Evolutionary conservation across 2,888 invertebrate genomes (phyloP).

Genomic region (Cloeon dipterum): DNA sequence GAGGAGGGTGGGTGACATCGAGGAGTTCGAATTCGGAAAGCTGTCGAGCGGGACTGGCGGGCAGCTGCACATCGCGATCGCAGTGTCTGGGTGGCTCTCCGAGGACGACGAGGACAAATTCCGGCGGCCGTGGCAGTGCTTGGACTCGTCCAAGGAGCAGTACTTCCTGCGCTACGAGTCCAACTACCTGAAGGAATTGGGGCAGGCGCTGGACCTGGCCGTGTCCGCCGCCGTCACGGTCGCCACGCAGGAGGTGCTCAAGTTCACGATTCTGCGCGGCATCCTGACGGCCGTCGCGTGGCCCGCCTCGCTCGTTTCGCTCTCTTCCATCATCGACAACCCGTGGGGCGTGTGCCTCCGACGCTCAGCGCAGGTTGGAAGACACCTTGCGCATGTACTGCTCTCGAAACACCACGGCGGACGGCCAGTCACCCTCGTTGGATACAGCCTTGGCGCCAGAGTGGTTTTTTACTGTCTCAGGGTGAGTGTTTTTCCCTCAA

Average conservation of each 20-base stretch:
- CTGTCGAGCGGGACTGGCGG: slow-evolving; percentile 18
- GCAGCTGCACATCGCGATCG: slow-evolving; percentile 33
- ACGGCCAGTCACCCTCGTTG: slow-evolving; percentile 36
- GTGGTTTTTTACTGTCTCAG: slow-evolving; percentile 39
- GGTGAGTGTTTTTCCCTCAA: slow-evolving; percentile 16
- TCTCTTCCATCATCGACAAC: slow-evolving; percentile 32
- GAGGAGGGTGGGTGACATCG: slow-evolving; percentile 37
- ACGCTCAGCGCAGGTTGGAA: slow-evolving; percentile 32
- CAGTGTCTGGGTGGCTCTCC: slow-evolving; percentile 38
- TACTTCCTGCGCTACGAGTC: slow-evolving; percentile 38
- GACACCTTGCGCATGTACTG: slow-evolving; percentile 37
- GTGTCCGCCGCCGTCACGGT: slow-evolving; percentile 27
- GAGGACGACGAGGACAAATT: slow-evolving; percentile 22
- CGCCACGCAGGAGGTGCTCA: slow-evolving; percentile 37
- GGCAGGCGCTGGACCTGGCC: slow-evolving; percentile 34
- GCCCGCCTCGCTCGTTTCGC: slow-evolving; percentile 33
- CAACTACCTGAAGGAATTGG: slow-evolving; percentile 29
- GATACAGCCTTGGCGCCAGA: slow-evolving; percentile 40
- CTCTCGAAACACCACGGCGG: slow-evolving; percentile 32
- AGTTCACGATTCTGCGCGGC: slow-evolving; percentile 35
- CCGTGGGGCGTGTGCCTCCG: slow-evolving; percentile 41
- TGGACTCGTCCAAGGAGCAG: slow-evolving; percentile 32
- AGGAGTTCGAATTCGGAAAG: slow-evolving; percentile 37
- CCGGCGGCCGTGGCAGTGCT: slow-evolving; percentile 27
- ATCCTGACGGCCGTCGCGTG: slow-evolving; percentile 37